A percentile compares a stretch with the other conserved stretches of the same genome.
phyloP scores from a whole-genome alignment of 2,888 invertebrate species.

The Schizaphis graminum region DNA sequence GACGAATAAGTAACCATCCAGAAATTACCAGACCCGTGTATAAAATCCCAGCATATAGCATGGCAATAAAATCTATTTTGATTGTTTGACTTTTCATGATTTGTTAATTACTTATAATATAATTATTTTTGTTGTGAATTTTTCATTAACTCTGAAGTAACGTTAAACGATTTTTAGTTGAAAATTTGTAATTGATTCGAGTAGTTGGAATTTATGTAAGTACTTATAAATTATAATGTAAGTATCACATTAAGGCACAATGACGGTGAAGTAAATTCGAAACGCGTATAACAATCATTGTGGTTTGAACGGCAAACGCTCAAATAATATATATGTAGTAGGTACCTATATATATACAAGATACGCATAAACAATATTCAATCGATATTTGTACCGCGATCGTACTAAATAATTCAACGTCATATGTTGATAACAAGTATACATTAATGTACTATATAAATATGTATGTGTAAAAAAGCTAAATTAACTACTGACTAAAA shows the following conservation, averaged over 20 bases:
- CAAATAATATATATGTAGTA: neutral
- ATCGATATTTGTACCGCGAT: conserved; percentile 19
- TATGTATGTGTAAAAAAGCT: neutral
- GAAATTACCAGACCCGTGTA: conserved; percentile 45
- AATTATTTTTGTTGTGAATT: neutral
- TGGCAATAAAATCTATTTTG: conserved; percentile 32
- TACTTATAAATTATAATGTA: neutral
- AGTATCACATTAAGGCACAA: neutral
- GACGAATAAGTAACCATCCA: conserved; percentile 52
- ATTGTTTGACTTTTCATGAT: conserved; percentile 29
- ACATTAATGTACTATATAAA: neutral
- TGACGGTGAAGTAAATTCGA: neutral
- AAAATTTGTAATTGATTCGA: neutral
- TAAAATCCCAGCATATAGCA: conserved; percentile 40
- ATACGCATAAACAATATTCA: neutral
- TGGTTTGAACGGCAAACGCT: neutral
- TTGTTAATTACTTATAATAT: neutral
- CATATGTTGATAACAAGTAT: neutral
- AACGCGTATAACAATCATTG: neutral
- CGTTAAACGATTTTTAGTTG: neutral
- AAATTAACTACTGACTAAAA: neutral
- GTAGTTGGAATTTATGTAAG: neutral
- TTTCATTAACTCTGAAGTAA: neutral
- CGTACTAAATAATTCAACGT: conserved; percentile 38
- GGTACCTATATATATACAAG: neutral